Evolutionary conservation across 1,140 invertebrate genomes (phyloP).

Genomic region (Colletes latitarsis): DNA sequence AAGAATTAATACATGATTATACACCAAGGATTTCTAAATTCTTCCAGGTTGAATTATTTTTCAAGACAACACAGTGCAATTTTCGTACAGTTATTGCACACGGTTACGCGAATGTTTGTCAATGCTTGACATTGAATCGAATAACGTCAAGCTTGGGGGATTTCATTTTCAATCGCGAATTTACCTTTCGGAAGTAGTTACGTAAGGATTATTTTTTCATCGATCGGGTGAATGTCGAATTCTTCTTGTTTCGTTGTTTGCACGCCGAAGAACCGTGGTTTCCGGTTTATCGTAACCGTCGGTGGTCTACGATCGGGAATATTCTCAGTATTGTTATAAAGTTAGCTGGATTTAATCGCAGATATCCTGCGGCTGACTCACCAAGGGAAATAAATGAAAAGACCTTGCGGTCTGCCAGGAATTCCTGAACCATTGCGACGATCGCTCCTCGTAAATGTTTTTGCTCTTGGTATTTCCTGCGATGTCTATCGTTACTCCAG

Average conservation of each 20-base stretch:
- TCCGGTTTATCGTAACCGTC: conserved; percentile 32
- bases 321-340: conserved; percentile 79
- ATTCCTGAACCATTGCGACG: conserved; percentile 43
- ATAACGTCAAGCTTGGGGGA: no score
- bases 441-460: conserved; percentile 20
- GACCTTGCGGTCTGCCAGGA: conserved; percentile 50
- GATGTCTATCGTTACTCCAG: not conserved
- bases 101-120: no score
- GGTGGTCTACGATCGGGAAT: conserved; percentile 54
- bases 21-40: no score
- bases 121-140: no score
- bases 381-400: conserved; percentile 55
- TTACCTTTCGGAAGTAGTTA: not conserved
- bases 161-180: not conserved
- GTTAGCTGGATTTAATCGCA: conserved; percentile 73
- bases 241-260: conserved; percentile 4
- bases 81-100: no score
- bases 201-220: not conserved
- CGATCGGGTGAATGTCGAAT: conserved; percentile 19
- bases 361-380: conserved; percentile 76
- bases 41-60: no score
- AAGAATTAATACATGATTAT: no score
- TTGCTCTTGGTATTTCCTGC: not conserved
- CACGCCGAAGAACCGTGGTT: not conserved
- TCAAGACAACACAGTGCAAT: no score